Evolutionary conservation across 2,888 invertebrate species (phyloP), one percentile per base, ranked within the genome.

Genomic region (Peribatodes rhomboidaria): DNA sequence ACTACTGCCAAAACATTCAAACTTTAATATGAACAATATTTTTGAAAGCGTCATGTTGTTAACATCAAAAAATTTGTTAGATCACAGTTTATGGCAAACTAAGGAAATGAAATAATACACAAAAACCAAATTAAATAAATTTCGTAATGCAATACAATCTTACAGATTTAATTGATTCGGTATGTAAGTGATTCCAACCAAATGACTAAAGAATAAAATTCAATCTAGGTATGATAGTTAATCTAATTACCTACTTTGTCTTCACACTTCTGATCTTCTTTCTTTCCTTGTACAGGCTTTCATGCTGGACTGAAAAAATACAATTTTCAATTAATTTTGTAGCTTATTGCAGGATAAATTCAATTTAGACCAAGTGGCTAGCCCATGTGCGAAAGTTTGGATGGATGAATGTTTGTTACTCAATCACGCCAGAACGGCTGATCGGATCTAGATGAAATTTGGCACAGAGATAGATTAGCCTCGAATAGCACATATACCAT

Each of bases 231-330:
- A n/a, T n/a, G n/a, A n/a, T n/a, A n/a, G n/a, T n/a, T n/a, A n/a
- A n/a, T 37, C 22, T 31, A 8, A 31, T 27, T 65, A 49, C 61
- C 71, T 81, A 83, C 53, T 77, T 77, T 39, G 85, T 87, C 69
- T 92, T 91, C 41, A 95, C 89, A 80, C 97, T 97, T 77, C 96
- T 95, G 44, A 98, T 94, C 87, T 95, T 97, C 86, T 96, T 97
- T 76, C 94, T 94, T 83, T 98, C 98, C 76, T 94, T 88, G 70
- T 93, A 93, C 3, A 93, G 59, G 61, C 91, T 86, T 42, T 86
- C 82, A 22, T 85, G 74, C 75, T 96, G 96, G 80, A 98, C 98
- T 97, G 94, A 70, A 96, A 95, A 8, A 20, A 27, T 27, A 27
- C 27, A 27, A 27, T 27, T 27, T 27, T 27, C 6, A 27, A 6